Evolutionary conservation across 2,888 invertebrate species (phyloP), one percentile per base, ranked within the genome.

Genomic region (Antheraea yamamai): DNA sequence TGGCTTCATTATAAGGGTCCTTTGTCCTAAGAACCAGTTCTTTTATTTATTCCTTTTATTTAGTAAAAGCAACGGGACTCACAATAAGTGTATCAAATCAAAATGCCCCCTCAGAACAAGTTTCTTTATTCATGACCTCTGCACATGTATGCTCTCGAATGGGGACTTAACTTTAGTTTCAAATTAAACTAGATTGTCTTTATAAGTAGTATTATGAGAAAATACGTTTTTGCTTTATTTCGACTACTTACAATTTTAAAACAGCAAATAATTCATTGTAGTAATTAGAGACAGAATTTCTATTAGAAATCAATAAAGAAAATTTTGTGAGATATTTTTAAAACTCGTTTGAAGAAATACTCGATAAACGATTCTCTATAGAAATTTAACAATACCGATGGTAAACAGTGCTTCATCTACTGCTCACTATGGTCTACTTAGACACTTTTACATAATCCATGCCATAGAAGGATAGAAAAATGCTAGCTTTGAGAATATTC

Each of bases 21-120:
- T 93, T 94, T 95, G 94, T 95, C 94, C 94, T 94, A 88, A 92
- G 88, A 92, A 94, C 95, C 92, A 91, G 95, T 95, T 92, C 91
- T 87, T 91, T 92, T 90, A 86, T 88, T 86, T 83, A 83, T 83
- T 84, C 85, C 84, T 86, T 88, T 89, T 87, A 89, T 90, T 90
- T 88, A 83, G 88, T 86, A 85, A 88, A 84, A 87, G 91, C 91
- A 92, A 92, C 87, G 89, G 91, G 89, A 89, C 88, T 83, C 83
- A 89, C 90, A 91, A 91, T 93, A 91, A 91, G 89, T 94, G 94
- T 94, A 94, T 94, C 94, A 91, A 93, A 93, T 92, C 91, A 88
- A 88, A 92, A 87, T 90, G 90, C 87, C 93, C 94, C 93, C 90
- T 90, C 81, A 80, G 78, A 77, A 80, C 81, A 81, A 83, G 86